Conservation (phyloP, 2,888 invertebrate species). For the Heliconius hortense region DNA sequence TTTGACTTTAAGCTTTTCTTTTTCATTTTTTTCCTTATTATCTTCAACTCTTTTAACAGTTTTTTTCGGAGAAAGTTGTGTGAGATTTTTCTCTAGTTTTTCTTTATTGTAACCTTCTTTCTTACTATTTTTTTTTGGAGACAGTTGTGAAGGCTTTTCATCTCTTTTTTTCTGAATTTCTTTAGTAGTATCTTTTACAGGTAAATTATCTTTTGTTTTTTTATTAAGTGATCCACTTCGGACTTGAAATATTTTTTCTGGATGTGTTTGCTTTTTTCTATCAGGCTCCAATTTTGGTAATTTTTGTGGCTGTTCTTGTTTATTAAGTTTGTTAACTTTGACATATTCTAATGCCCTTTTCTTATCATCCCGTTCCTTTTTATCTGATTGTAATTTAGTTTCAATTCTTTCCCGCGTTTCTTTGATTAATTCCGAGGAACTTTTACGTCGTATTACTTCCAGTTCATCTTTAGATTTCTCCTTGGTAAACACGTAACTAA, state of each 20-base stretch:
- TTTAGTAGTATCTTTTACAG: not conserved
- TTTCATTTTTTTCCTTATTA: conserved; percentile 33
- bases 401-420: conserved; percentile 53
- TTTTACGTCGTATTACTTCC: conserved; percentile 42
- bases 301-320: conserved; percentile 6
- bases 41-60: conserved; percentile 20
- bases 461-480: conserved; percentile 35
- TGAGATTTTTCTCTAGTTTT: conserved; percentile 39
- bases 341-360: conserved; percentile 33
- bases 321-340: conserved; percentile 18
- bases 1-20: conserved; percentile 32
- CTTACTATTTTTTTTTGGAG: conserved; percentile 20
- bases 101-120: conserved; percentile 32
- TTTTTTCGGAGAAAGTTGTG: conserved; percentile 23
- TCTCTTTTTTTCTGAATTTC: conserved; percentile 23
- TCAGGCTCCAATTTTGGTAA: conserved; percentile 26
- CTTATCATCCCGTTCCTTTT: conserved; percentile 34
- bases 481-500: conserved; percentile 57
- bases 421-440: conserved; percentile 60
- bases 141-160: not conserved
- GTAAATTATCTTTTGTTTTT: not conserved
- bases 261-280: conserved; percentile 25
- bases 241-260: not conserved
- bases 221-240: conserved; percentile 1
- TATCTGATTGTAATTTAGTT: conserved; percentile 45